Evolutionary conservation across 2,888 invertebrate species (phyloP), one percentile per base, ranked within the genome.

Genomic region (Drosophila vallismaia): DNA sequence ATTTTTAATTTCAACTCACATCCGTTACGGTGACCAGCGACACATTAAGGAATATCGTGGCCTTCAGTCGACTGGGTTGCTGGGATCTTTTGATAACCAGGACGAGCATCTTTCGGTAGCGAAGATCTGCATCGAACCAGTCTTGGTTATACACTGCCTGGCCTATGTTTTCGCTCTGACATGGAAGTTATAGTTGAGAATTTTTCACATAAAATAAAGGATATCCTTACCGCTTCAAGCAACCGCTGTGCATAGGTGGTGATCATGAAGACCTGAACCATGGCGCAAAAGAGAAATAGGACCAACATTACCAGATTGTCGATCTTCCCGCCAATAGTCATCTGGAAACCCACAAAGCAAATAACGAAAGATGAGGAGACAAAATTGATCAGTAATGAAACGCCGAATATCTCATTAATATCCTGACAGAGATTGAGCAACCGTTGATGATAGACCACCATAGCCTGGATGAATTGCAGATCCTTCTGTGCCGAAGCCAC

Each of bases 331-430:
- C 89, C 89, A 48, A 89, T 76, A 6, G 89, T 90, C 57, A 89
- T 77, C 66, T 90, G 90, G 52, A 91, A 90, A 10, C 90, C 90
- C 64, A 90, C 74, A 36, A 91, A 86, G 71, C 91, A 91, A 62
- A 91, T 89, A 26, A 88, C 80, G 44, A 90, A 81, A 0, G 90
- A 82, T 0, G 90, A 89, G 10, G 88, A 83, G 4, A 82, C 67
- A 55, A 89, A 89, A 56, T 90, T 91, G 54, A 84, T 80, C 10
- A 91, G 60, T 44, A 91, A 63, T 2, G 90, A 79, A 3, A 90
- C 66, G 0, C 90, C 90, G 53, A 91, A 91, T 2, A 90, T 79
- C 2, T 80, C 69, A 48, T 90, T 90, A 26, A 90, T 75, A 0
- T 79, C 56, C 4, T 75, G 59, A n/a, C 79, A 46, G 3, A 83